These are phyloP conservation scores for Ceratosolen solmsi DNA, from an alignment of 1,140 invertebrate genomes.

Conservation along the genomic window DNA sequence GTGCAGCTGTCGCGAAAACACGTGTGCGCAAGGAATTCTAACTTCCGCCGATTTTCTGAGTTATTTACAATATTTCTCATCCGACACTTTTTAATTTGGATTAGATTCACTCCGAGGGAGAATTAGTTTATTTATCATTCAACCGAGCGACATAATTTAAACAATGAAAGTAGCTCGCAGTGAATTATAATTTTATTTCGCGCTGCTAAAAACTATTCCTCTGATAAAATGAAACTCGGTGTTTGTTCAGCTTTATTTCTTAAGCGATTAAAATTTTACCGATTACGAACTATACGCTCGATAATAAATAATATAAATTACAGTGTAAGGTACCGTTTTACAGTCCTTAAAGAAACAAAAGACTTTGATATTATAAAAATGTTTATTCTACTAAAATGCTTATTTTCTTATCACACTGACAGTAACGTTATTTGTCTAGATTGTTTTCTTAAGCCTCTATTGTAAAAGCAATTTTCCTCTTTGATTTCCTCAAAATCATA, in stretches of 20 bases:
- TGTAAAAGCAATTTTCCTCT: conserved; percentile 30
- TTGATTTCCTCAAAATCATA: conserved; percentile 37
- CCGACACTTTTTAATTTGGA: neutral
- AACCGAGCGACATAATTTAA: neutral
- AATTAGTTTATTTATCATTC: neutral
- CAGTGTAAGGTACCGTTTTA: neutral
- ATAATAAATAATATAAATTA: conserved; percentile 35
- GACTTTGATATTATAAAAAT: conserved; percentile 9
- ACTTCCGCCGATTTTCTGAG: neutral
- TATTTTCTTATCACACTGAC: conserved; percentile 8
- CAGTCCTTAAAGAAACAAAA: conserved; percentile 13
- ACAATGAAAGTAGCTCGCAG: neutral
- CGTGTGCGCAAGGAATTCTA: conserved; percentile 15
- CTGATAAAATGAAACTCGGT: conserved; percentile 9
- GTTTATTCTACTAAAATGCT: conserved; percentile 18
- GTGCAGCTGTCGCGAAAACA: conserved; percentile 19
- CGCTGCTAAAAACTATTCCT: neutral
- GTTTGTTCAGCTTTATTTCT: conserved; percentile 30
- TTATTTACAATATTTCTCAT: too few relatives aligned
- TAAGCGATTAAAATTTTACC: conserved; percentile 2
- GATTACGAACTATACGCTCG: neutral
- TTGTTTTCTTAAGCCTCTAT: conserved; percentile 2
- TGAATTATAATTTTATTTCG: neutral
- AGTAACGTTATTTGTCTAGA: neutral
- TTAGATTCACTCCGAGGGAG: neutral